phyloP scores from a whole-genome alignment of 2,113 vertebrate species.

The Balaeniceps rex region DNA sequence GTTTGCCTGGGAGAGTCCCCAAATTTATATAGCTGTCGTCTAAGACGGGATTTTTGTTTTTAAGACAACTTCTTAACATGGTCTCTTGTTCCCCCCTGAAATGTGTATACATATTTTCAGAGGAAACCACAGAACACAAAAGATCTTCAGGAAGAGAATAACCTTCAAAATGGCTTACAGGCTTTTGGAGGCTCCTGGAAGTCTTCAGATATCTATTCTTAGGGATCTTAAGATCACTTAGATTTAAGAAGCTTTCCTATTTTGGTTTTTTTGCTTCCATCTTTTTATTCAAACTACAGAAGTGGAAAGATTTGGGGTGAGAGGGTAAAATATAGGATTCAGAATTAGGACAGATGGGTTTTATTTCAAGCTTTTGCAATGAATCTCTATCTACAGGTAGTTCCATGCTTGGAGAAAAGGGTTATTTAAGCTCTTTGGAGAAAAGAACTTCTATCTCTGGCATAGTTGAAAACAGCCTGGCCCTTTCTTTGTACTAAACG shows the following conservation, averaged over 20 bases:
- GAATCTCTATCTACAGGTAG: background rate
- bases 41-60: slow-evolving; percentile 4
- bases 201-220: background rate
- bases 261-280: background rate
- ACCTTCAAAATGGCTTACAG: background rate
- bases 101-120: background rate
- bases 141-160: background rate
- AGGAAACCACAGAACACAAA: background rate
- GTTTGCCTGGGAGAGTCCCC: slow-evolving; percentile 63
- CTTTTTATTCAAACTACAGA: background rate
- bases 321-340: background rate
- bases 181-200: background rate
- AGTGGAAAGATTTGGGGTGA: background rate
- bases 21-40: slow-evolving; percentile 17
- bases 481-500: background rate
- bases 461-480: background rate
- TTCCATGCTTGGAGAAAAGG: background rate
- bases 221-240: background rate
- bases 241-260: background rate
- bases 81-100: background rate
- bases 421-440: background rate
- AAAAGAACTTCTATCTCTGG: background rate
- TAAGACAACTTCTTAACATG: slow-evolving; percentile 15
- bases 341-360: background rate
- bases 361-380: background rate